phyloP scores from a whole-genome alignment of 2,888 invertebrate species.

The Nycteola revayana region DNA sequence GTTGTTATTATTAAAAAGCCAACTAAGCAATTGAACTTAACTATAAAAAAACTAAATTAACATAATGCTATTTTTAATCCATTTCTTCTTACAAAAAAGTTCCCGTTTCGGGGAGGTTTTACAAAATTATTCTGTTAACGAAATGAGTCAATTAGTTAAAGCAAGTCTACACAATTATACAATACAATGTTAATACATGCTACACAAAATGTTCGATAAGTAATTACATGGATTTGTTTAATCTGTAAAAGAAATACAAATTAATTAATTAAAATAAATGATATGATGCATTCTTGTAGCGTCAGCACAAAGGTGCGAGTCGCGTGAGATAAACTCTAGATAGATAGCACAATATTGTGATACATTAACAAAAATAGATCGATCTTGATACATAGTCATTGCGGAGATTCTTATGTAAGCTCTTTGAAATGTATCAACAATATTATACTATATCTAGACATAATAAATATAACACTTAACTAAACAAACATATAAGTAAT shows the following conservation, averaged over 20 bases:
- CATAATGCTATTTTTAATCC: constrained; percentile 40
- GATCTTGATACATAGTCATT: constrained; percentile 9
- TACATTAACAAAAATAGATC: no score
- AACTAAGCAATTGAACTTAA: constrained; percentile 5
- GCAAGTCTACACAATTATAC: constrained; percentile 32
- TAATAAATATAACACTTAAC: constrained; percentile 56
- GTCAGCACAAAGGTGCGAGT: constrained; percentile 56
- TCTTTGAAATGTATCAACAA: constrained; percentile 17
- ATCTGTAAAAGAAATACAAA: constrained; percentile 66
- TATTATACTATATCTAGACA: constrained; percentile 36
- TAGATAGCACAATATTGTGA: constrained; percentile 37
- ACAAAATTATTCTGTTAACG: constrained; percentile 37
- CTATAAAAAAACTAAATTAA: constrained; percentile 18
- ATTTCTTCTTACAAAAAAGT: constrained; percentile 81
- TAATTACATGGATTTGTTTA: constrained; percentile 62
- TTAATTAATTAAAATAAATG: constrained; percentile 80
- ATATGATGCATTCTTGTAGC: constrained; percentile 82
- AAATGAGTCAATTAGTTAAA: constrained; percentile 48
- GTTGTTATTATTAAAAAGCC: constrained; percentile 25
- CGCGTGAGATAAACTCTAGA: constrained; percentile 47
- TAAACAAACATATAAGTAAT: constrained; percentile 54
- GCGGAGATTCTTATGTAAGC: constrained; percentile 17
- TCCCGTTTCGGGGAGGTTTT: constrained; percentile 57
- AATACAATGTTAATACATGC: constrained; percentile 43
- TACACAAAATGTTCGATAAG: constrained; percentile 52